Conservation (phyloP, 1,140 invertebrate species). For the Bradynema listronoti region DNA sequence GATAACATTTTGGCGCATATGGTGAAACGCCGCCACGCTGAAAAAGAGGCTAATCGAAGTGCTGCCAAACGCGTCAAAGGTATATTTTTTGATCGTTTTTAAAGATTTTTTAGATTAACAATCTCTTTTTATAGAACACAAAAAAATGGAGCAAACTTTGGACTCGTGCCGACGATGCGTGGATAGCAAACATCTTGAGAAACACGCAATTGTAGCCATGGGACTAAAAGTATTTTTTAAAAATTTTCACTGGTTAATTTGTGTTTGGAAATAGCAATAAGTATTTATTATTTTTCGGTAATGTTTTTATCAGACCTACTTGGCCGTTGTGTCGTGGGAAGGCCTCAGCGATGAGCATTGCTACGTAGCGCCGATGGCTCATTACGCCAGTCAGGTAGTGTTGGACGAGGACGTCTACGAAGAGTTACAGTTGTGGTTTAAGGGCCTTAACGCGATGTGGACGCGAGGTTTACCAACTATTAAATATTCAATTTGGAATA, state of each 20-base stretch:
- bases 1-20: no score
- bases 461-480: neutral
- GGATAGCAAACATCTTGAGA: constrained; percentile 71
- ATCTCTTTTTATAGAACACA: constrained; percentile 30
- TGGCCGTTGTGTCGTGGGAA: constrained; percentile 71
- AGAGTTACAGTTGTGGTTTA: constrained; percentile 71
- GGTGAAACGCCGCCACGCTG: no score
- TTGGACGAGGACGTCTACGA: constrained; percentile 87
- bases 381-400: constrained; percentile 70
- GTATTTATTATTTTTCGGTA: neutral
- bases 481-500: neutral
- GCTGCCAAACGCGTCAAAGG: no score
- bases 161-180: constrained; percentile 77
- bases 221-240: constrained; percentile 66
- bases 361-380: constrained; percentile 75
- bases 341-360: constrained; percentile 81
- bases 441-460: constrained; percentile 71
- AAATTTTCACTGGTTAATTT: neutral
- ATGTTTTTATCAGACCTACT: constrained; percentile 63
- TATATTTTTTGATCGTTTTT: no score
- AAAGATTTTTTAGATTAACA: no score
- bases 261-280: neutral
- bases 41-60: no score
- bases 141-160: constrained; percentile 66
- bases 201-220: constrained; percentile 77